These are phyloP conservation scores for Drosophila suboccidentalis DNA, from an alignment of 2,888 invertebrate genomes.

Conservation along the genomic window DNA sequence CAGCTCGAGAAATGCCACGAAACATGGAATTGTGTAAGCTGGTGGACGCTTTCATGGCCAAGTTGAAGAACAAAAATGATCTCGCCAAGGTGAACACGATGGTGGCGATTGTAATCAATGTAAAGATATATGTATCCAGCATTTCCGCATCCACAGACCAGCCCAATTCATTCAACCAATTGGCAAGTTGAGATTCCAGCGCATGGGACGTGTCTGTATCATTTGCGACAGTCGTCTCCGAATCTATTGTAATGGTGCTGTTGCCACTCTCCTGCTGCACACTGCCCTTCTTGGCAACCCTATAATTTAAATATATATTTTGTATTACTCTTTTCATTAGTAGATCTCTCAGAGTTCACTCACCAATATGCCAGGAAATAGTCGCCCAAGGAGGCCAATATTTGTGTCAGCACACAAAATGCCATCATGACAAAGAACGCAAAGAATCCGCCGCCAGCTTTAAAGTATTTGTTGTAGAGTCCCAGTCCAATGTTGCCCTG, in stretches of 20 bases:
- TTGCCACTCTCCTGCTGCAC: constrained; percentile 29
- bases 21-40: constrained; percentile 94
- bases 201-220: constrained; percentile 40
- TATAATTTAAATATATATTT: constrained; percentile 4
- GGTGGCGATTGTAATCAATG: constrained; percentile 85
- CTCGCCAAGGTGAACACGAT: constrained; percentile 84
- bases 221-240: constrained; percentile 30
- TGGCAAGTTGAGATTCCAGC: constrained; percentile 59
- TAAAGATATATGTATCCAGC: constrained; percentile 86
- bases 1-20: constrained; percentile 91
- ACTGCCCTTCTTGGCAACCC: constrained; percentile 71
- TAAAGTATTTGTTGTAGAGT: constrained; percentile 90
- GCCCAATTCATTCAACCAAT: constrained; percentile 65
- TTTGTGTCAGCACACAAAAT: constrained; percentile 89
- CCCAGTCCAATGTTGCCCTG: constrained; percentile 88
- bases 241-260: constrained; percentile 21
- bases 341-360: constrained; percentile 12
- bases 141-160: constrained; percentile 70
- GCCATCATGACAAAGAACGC: constrained; percentile 88
- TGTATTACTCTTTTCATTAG: not conserved
- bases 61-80: constrained; percentile 86
- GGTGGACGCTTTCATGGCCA: constrained; percentile 91
- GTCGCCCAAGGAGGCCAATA: constrained; percentile 91
- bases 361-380: constrained; percentile 92
- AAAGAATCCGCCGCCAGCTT: constrained; percentile 90